Base-by-base conservation (phyloP, 92 coral and sea anemone genomes). In the Siderastrea radians region DNA sequence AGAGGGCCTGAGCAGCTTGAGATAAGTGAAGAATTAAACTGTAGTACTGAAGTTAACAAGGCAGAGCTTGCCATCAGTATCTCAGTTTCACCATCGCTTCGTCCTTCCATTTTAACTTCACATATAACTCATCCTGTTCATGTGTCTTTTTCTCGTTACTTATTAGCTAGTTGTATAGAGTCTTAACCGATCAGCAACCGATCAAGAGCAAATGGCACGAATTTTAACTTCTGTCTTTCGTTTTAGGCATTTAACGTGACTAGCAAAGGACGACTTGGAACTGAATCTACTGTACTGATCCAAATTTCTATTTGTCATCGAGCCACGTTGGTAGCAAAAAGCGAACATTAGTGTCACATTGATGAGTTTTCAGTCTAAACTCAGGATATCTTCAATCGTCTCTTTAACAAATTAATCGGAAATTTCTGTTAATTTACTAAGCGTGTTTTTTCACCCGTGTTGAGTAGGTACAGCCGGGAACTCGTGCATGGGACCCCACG, bases 381-480 rank as follows among this genome's bases (percentile, higher is more conserved):
- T 44, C 86, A 70, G 58, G 86, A 2, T 82, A 48, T 54, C 62
- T 68, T 68, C 54, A 54, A 82, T 45, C 65, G 75, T 45, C 50
- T 68, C 52, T 49, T 54, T 50, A 44, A 68, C 44, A 53, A 81
- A 81, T 5, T 68, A 7, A 53, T 44, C 75, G 85, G 85, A 81
- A 52, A 68, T 68, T 81, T 69, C 51, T 53, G 15, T 80, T 80
- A 52, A 67, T 68, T 68, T 81, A 44, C 17, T 54, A 52, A 60
- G 8, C 76, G 38, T 54, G 86, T 47, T 58, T 49, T 66, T 67
- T 5, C 51, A 10, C 6, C 38, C 47, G 14, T 6, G 62, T 52
- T 71, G 49, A 38, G 6, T 82, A 50, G 26, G 58, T 44, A 70
- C 86, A 82, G 78, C 78, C 78, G 86, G 86, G 86, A 82, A 82